These are phyloP conservation scores for Agrilus biguttatus DNA, from an alignment of 2,888 invertebrate species.

Conservation along the genomic window DNA sequence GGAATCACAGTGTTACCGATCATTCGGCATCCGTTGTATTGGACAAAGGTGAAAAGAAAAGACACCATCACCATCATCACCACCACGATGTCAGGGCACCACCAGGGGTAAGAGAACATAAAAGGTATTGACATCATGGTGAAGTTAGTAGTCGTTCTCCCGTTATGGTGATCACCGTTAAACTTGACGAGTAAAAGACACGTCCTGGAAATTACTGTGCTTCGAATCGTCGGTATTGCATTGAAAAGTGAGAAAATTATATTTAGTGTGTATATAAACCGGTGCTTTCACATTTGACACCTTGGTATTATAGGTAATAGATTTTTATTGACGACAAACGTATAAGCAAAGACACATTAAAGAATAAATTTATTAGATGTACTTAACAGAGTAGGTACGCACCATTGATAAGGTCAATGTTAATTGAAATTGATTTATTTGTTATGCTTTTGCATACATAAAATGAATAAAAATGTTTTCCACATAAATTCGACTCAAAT, in stretches of 20 bases:
- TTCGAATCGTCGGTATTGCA: background rate
- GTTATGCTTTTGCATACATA: too few relatives aligned
- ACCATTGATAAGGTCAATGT: too few relatives aligned
- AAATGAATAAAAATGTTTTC: too few relatives aligned
- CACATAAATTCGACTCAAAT: too few relatives aligned
- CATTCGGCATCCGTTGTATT: conserved; percentile 31
- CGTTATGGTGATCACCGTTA: conserved; percentile 27
- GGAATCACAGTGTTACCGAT: conserved; percentile 51
- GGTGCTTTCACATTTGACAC: background rate
- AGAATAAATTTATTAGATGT: too few relatives aligned
- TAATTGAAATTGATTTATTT: too few relatives aligned
- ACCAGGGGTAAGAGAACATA: conserved; percentile 40
- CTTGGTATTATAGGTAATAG: too few relatives aligned
- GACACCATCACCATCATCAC: conserved; percentile 60
- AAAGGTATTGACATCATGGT: conserved; percentile 31
- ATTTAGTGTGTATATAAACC: background rate
- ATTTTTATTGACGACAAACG: too few relatives aligned
- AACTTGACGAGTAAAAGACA: conserved; percentile 20
- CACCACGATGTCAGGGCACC: conserved; percentile 47
- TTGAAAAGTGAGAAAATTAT: conserved; percentile 3
- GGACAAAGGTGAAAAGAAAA: conserved; percentile 38
- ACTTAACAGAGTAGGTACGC: too few relatives aligned
- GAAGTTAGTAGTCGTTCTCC: conserved; percentile 4
- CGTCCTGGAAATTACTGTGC: background rate
- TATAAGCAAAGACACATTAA: too few relatives aligned